phyloP scores from a whole-genome alignment of 2,888 invertebrate species.

The Glaucopsyche alexis region DNA sequence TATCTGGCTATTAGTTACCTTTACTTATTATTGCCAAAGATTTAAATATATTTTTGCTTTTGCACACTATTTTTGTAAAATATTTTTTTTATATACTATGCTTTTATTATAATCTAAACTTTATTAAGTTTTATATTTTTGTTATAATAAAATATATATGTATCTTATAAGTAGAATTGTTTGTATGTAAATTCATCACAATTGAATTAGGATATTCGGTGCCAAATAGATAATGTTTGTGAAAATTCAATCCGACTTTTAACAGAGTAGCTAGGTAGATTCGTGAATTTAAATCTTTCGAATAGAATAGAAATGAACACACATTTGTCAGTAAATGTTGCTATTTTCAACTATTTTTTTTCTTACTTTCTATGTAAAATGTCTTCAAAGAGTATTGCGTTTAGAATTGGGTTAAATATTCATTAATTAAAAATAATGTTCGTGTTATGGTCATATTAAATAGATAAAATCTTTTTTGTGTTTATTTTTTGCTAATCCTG shows the following conservation, averaged over 20 bases:
- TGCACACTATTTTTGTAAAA: constrained; percentile 5
- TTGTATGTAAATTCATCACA: constrained; percentile 23
- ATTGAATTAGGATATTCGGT: constrained; percentile 36
- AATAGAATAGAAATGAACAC: constrained; percentile 23
- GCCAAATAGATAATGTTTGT: constrained; percentile 43
- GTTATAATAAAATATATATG: background rate
- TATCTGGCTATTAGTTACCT: constrained; percentile 8
- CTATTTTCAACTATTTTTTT: background rate
- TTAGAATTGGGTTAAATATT: background rate
- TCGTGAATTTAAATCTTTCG: constrained; percentile 42
- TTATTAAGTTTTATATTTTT: background rate
- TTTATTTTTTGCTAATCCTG: background rate
- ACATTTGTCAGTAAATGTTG: constrained; percentile 19
- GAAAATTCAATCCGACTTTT: constrained; percentile 43
- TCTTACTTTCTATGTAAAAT: background rate
- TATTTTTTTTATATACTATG: background rate
- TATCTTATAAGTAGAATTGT: background rate
- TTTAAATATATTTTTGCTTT: constrained; percentile 10
- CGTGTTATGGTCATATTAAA: background rate
- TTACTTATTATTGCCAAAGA: constrained; percentile 17
- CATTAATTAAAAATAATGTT: background rate
- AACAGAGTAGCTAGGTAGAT: constrained; percentile 47
- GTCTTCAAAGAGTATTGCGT: background rate
- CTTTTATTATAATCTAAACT: background rate
- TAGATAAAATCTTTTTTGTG: no score